Conservation (phyloP, 2,888 invertebrate genomes). For the Mimumesa dahlbomi region DNA sequence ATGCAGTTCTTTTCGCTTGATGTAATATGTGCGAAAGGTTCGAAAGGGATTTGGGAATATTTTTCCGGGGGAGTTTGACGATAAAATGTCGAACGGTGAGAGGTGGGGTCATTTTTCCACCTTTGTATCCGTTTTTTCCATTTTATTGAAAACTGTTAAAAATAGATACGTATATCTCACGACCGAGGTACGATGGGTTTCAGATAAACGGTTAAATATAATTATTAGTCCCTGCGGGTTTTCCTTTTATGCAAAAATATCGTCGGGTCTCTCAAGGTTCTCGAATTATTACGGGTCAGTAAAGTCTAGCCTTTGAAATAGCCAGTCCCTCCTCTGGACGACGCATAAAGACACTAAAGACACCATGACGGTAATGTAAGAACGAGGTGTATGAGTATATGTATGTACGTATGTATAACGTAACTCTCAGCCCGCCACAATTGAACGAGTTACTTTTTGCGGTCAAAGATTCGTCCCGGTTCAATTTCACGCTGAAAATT, state of each 20-base stretch:
- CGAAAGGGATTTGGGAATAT: too few species aligned
- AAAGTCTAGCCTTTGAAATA: not conserved
- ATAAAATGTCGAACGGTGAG: too few species aligned
- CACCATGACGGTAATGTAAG: slow-evolving; percentile 4
- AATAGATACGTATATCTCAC: not conserved
- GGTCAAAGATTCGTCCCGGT: not conserved
- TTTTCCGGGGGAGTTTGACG: not conserved
- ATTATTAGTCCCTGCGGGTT: not conserved
- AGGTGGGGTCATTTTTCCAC: too few species aligned
- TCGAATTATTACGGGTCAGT: slow-evolving; percentile 4
- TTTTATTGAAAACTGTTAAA: too few species aligned
- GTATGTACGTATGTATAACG: slow-evolving; percentile 7
- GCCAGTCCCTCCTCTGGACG: not conserved
- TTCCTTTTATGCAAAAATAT: not conserved
- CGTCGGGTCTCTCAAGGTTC: not conserved
- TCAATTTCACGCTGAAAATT: slow-evolving; percentile 7
- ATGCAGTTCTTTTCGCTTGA: too few species aligned
- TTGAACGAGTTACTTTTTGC: slow-evolving; percentile 10
- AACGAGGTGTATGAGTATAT: too few species aligned
- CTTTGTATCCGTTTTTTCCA: too few species aligned
- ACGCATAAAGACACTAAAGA: not conserved
- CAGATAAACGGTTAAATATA: not conserved
- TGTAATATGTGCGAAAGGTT: too few species aligned
- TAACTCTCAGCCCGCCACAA: slow-evolving; percentile 12
- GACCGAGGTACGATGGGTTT: not conserved